Base-by-base conservation (phyloP, 1,140 invertebrate species). In the Trypoxylus dichotomus region DNA sequence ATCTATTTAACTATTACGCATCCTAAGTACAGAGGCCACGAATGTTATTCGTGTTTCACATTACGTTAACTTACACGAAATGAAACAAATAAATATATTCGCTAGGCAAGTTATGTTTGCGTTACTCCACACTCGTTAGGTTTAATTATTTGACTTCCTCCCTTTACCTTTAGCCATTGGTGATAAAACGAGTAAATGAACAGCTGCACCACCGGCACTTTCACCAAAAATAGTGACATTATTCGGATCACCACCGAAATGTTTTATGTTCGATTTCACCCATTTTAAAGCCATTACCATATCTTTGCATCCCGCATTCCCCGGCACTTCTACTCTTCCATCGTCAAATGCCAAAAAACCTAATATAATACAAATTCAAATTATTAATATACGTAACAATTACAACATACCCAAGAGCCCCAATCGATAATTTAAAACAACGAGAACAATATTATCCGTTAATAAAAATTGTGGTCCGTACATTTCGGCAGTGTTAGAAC, bases 271-370 rank as follows among this genome's bases (percentile, higher is more conserved):
- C 71, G 86, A 87, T 83, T 90, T 86, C 13, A 92, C 85, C 89
- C 91, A 93, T 84, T 90, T 87, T 68, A 93, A 80, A 3, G 89
- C 90, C 79, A 89, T 79, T 2, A 90, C 83, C 83, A 91, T 88
- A 82, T 93, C 91, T 85, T 90, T 91, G 74, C 92, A 79, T 7
- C 91, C 91, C 84, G 87, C 88, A 84, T 92, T 92, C 42, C 91
- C 91, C 11, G 88, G 86, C 10, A 88, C 87, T 41, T 79, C 81
- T 7, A 81, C 25, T 24, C 21, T 74, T 76, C 21, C 11, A 41
- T 83, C 81, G 21, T 85, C 87, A 32, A 90, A 80, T 32, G 86
- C 86, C 37, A 91, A 83, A 83, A 90, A 91, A 0, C 90, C 90
- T 78, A 81, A 43, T 29, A 5, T 27, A 68, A n/a, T 37, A 8